A percentile compares a stretch with the other conserved stretches of the same genome.
Evolutionary conservation across 2,797 vertebrate species (phyloP).

Genomic region (Chelonia mydas): DNA sequence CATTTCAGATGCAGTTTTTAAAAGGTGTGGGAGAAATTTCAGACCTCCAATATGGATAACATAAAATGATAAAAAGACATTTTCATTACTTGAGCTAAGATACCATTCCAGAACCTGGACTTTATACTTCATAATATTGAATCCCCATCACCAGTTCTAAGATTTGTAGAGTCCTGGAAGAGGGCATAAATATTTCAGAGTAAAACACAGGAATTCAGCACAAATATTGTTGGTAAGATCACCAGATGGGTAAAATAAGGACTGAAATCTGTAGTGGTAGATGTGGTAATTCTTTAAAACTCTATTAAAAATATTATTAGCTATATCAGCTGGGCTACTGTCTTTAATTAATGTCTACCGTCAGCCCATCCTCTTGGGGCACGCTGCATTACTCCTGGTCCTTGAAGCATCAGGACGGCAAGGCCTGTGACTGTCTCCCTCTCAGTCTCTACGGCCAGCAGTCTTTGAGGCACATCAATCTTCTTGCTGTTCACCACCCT

Average conservation of each 20-base stretch:
- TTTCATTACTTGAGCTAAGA: neutral
- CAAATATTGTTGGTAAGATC: neutral
- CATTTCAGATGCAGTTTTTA: neutral
- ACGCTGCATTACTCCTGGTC: neutral
- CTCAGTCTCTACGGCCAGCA: neutral
- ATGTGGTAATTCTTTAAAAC: neutral
- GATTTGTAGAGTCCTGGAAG: neutral
- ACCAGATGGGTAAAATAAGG: neutral
- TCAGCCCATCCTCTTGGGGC: neutral
- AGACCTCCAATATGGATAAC: neutral
- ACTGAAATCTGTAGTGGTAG: neutral
- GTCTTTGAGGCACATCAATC: neutral
- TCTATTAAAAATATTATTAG: neutral
- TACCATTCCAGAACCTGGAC: neutral
- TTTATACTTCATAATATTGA: neutral
- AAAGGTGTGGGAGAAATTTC: neutral
- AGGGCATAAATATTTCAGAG: neutral
- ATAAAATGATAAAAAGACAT: neutral
- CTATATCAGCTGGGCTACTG: no score
- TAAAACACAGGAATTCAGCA: neutral
- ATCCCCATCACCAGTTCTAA: neutral
- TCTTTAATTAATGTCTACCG: neutral
- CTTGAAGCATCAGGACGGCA: neutral
- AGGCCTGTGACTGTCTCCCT: neutral
- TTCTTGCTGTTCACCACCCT: neutral